A percentile compares a stretch with the other conserved stretches of the same genome.
These are phyloP conservation scores for Benthochromis sp. DNA, from an alignment of 2,113 vertebrate genomes.

Conservation along the genomic window DNA sequence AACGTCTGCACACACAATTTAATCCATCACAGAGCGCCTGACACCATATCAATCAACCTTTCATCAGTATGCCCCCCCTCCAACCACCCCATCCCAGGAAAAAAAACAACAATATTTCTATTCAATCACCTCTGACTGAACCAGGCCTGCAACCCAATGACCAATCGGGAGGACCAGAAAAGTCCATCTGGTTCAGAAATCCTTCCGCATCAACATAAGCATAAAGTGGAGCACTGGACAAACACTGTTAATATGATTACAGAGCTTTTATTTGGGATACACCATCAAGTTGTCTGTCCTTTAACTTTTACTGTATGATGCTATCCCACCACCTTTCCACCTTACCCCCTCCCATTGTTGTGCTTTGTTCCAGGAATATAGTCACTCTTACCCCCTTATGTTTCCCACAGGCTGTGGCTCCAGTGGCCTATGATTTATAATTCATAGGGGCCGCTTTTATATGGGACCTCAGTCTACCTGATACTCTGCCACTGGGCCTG, in stretches of 20 bases:
- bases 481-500: conserved; percentile 72
- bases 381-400: conserved; percentile 66
- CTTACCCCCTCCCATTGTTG: conserved; percentile 45
- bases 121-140: conserved; percentile 85
- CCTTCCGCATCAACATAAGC: background rate
- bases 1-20: conserved; percentile 96
- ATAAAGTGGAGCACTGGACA: background rate
- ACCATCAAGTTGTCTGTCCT: background rate
- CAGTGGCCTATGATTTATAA: conserved; percentile 82
- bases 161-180: conserved; percentile 36
- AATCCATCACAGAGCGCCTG: conserved; percentile 95
- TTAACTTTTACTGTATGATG: conserved; percentile 39
- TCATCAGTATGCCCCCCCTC: conserved; percentile 83
- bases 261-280: background rate
- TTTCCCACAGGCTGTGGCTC: conserved; percentile 78
- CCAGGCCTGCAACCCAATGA: conserved; percentile 58
- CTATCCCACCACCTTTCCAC: conserved; percentile 14
- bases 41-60: conserved; percentile 97
- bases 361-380: conserved; percentile 79
- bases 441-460: conserved; percentile 82
- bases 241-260: background rate
- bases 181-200: conserved; percentile 31
- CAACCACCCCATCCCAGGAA: background rate
- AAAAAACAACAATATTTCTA: conserved; percentile 90
- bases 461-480: conserved; percentile 78